Evolutionary conservation across 2,888 invertebrate species (phyloP), one percentile per base, ranked within the genome.

Genomic region (Sicus ferrugineus): DNA sequence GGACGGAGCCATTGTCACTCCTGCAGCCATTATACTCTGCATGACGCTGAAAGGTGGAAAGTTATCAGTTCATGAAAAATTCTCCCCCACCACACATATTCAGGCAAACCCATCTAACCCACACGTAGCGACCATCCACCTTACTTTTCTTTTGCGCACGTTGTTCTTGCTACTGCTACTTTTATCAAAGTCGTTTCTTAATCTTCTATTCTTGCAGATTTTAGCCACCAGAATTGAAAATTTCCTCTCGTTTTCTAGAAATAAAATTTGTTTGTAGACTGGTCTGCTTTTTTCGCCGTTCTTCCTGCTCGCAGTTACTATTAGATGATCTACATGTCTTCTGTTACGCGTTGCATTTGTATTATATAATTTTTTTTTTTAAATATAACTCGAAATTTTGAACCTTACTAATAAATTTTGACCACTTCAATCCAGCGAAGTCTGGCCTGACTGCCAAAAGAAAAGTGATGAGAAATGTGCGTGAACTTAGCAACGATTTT

Each of bases 21-120:
- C 68, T 69, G 73, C 74, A 67, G 76, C 74, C 69, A 72, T 75
- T 70, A 75, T 72, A 71, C 78, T 78, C 70, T 75, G 76, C 78
- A 78, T 78, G 72, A 63, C 73, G 68, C 34, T 59, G 54, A 21
- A 54, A 59, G 59, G 23, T 21, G 34, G 58, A 42, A 50, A 50
- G 19, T 46, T 30, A 62, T 48, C 30, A 30, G 14, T 31, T 14
- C n/a, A 26, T 64, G 19, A n/a, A 42, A 38, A 42, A 42, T 42
- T 52, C 11, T n/a, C n/a, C 26, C 5, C 23, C 4, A 52, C 23
- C 52, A 21, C 9, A 23, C n/a, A n/a, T n/a, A n/a, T n/a, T n/a
- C n/a, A n/a, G n/a, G n/a, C n/a, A 26, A 52, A 21, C 21, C 23
- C 34, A 21, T 42, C 34, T 9, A 34, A 26, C 21, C 21, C 26